Evolutionary conservation across 2,113 vertebrate species (phyloP).

Genomic region (Nothocercus nigrocapillus): DNA sequence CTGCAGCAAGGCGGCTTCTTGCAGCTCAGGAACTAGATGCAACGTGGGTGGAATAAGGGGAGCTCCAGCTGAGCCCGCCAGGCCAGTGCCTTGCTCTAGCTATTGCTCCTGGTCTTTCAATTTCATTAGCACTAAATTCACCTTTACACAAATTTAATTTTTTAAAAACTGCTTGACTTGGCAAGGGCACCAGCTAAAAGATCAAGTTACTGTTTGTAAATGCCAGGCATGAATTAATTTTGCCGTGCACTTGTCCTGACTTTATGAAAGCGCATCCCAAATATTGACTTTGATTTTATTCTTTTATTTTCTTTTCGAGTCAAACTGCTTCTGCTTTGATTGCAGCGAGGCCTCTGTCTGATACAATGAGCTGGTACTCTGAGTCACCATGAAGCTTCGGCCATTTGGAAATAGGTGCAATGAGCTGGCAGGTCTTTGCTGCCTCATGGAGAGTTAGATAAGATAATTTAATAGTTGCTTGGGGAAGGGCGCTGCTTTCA

Average conservation of each 20-base stretch:
- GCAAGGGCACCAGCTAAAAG: slow-evolving; percentile 77
- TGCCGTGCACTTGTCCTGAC: slow-evolving; percentile 72
- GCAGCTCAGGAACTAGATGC: neutral
- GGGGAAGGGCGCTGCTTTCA: neutral
- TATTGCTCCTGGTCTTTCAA: slow-evolving; percentile 65
- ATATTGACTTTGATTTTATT: slow-evolving; percentile 48
- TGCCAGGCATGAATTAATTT: slow-evolving; percentile 81
- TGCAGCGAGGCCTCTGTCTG: neutral
- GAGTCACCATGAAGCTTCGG: neutral
- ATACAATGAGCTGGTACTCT: neutral
- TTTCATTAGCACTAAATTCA: slow-evolving; percentile 84
- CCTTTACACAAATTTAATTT: slow-evolving; percentile 79
- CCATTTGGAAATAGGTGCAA: neutral
- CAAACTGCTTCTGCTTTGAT: slow-evolving; percentile 3
- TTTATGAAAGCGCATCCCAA: slow-evolving; percentile 71
- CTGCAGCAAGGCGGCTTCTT: neutral
- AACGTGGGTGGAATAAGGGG: neutral
- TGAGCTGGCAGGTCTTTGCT: slow-evolving; percentile 8
- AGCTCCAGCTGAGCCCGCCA: neutral
- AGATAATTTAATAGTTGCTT: neutral
- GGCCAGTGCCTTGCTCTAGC: neutral
- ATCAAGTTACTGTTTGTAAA: slow-evolving; percentile 79
- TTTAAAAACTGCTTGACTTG: slow-evolving; percentile 79
- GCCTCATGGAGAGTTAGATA: neutral
- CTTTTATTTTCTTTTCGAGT: neutral